Percentiles rank a stretch among this genome's conserved stretches.
phyloP scores from a whole-genome alignment of 2,113 vertebrate genomes.

The Oreochromis spilurus region DNA sequence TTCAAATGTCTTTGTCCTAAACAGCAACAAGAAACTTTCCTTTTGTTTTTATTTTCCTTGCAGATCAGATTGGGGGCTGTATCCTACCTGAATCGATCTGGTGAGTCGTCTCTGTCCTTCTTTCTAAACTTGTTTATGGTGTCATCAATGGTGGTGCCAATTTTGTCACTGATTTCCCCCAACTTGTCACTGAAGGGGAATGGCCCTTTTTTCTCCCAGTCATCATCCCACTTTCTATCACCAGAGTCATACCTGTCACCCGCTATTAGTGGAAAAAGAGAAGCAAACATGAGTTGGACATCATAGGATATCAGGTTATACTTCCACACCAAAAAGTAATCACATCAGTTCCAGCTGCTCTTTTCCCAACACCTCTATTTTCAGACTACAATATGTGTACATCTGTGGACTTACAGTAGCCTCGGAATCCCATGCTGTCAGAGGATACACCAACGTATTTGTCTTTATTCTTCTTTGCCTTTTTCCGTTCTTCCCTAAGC shows the following conservation, averaged over 20 bases:
- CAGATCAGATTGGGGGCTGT: neutral
- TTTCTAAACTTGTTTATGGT: conserved; percentile 94
- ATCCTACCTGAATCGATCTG: conserved; percentile 88
- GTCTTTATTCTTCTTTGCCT: conserved; percentile 97
- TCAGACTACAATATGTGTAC: neutral
- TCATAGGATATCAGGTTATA: neutral
- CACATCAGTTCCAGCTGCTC: neutral
- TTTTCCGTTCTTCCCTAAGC: conserved; percentile 94
- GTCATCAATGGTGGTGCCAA: conserved; percentile 95
- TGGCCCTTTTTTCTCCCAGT: conserved; percentile 88
- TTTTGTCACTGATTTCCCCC: conserved; percentile 94
- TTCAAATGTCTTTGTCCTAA: neutral
- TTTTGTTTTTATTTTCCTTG: neutral
- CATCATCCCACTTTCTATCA: conserved; percentile 91
- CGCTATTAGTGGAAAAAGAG: conserved; percentile 9
- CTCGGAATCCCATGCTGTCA: conserved; percentile 83
- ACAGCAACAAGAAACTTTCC: neutral
- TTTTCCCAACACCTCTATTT: neutral
- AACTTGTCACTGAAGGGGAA: conserved; percentile 97
- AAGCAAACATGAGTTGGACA: neutral
- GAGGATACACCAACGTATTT: conserved; percentile 97
- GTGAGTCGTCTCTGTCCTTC: conserved; percentile 93
- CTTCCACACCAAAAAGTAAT: neutral
- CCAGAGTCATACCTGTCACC: conserved; percentile 85
- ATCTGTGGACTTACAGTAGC: conserved; percentile 77